These are phyloP conservation scores for Cnemophilus loriae DNA, from an alignment of 2,113 vertebrate species.

Conservation along the genomic window DNA sequence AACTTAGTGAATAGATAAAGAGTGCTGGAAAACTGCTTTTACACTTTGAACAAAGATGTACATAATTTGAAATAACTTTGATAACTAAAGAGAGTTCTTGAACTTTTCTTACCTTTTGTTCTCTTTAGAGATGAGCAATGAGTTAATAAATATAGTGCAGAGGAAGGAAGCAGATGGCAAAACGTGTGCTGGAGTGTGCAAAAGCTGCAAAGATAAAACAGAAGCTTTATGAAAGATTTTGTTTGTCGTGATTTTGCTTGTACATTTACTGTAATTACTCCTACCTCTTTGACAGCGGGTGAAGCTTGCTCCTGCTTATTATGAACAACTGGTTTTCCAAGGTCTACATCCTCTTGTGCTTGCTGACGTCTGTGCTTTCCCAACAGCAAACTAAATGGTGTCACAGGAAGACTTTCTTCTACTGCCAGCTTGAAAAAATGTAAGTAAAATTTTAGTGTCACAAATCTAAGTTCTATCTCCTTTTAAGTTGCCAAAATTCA, in stretches of 20 bases:
- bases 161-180: conserved; percentile 88
- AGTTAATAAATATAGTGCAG: conserved; percentile 86
- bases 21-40: not conserved
- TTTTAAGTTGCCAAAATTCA: not conserved
- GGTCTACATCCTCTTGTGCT: not conserved
- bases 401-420: conserved; percentile 84
- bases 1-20: not conserved
- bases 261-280: not conserved
- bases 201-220: conserved; percentile 72
- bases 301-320: conserved; percentile 71
- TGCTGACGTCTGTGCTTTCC: conserved; percentile 79
- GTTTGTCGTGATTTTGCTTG: not conserved
- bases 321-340: conserved; percentile 13
- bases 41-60: not conserved
- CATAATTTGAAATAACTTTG: not conserved
- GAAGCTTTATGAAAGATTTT: not conserved
- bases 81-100: not conserved
- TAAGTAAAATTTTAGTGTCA: not conserved
- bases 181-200: conserved; percentile 92
- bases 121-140: conserved; percentile 79
- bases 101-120: conserved; percentile 62
- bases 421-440: conserved; percentile 75
- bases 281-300: conserved; percentile 82
- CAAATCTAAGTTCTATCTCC: not conserved
- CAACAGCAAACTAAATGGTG: conserved; percentile 87